Percentiles rank a stretch among this genome's conserved stretches.
phyloP scores from a whole-genome alignment of 2,113 vertebrate genomes.

The Stomatorhinus ivindoensis region DNA sequence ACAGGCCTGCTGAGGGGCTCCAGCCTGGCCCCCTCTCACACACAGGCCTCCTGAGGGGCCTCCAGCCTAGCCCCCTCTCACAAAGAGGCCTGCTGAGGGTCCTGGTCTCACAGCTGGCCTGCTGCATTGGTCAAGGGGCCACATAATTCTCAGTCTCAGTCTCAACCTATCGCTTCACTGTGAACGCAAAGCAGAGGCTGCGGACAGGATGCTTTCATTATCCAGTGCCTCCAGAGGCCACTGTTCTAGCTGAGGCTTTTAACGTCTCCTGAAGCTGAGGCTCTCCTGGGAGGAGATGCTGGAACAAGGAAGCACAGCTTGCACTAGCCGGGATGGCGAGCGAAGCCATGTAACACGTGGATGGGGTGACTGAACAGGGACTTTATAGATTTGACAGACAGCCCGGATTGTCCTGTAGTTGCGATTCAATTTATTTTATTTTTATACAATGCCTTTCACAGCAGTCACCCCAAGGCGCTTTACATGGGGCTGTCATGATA shows the following conservation, averaged over 20 bases:
- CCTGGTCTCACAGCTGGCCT: not conserved
- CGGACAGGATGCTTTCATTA: not conserved
- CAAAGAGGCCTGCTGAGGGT: not conserved
- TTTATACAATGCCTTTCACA: not conserved
- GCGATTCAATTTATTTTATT: not conserved
- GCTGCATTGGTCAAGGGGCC: not conserved
- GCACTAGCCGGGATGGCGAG: not conserved
- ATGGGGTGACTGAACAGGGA: not conserved
- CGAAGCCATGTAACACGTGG: not conserved
- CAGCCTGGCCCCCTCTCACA: not conserved
- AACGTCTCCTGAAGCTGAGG: not conserved
- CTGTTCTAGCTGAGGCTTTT: not conserved
- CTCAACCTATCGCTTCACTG: not conserved
- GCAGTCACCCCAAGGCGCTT: not conserved
- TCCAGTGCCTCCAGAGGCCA: not conserved
- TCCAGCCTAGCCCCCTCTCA: not conserved
- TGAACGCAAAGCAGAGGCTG: not conserved
- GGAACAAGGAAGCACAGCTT: not conserved
- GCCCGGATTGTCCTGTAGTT: not conserved
- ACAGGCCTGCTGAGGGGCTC: too few species aligned
- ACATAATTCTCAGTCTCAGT: not conserved
- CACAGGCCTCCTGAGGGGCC: not conserved
- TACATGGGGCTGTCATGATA: not conserved
- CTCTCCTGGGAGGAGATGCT: not conserved
- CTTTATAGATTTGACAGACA: not conserved